These are phyloP conservation scores for Phataginus tetradactyla DNA, from an alignment of 2,797 vertebrate species.

Conservation along the genomic window DNA sequence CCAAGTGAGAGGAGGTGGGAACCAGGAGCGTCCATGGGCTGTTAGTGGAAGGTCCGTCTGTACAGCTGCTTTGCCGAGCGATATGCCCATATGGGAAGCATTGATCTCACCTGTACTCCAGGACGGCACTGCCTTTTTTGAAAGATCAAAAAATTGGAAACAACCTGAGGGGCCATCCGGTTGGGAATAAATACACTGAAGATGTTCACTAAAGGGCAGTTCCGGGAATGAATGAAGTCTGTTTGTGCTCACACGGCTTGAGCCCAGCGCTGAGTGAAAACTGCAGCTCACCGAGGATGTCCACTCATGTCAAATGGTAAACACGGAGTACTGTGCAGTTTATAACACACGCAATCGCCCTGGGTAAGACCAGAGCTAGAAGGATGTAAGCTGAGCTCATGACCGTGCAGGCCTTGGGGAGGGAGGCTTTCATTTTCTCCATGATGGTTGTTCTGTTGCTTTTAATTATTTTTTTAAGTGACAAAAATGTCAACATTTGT, in stretches of 20 bases:
- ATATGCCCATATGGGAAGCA: neutral
- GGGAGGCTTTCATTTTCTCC: neutral
- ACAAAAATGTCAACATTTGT: neutral
- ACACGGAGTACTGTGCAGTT: fast-evolving
- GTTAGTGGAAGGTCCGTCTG: too few relatives aligned
- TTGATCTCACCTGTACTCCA: fast-evolving
- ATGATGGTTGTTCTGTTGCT: neutral
- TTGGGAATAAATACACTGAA: neutral
- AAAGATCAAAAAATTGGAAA: neutral
- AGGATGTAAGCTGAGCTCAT: fast-evolving
- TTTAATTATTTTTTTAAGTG: neutral
- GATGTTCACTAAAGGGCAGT: too few relatives aligned
- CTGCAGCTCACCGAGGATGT: neutral
- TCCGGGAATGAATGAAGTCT: neutral
- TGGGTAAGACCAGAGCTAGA: neutral
- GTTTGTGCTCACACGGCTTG: fast-evolving
- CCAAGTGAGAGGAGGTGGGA: neutral
- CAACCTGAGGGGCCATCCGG: neutral
- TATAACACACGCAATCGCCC: fast-evolving
- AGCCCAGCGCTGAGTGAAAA: neutral
- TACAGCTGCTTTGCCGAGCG: neutral
- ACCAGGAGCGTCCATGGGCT: neutral
- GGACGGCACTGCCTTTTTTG: neutral
- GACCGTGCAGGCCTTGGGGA: fast-evolving
- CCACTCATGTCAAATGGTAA: fast-evolving